Base-by-base conservation (phyloP, 1,140 invertebrate species). In the Brachystomella parvula region DNA sequence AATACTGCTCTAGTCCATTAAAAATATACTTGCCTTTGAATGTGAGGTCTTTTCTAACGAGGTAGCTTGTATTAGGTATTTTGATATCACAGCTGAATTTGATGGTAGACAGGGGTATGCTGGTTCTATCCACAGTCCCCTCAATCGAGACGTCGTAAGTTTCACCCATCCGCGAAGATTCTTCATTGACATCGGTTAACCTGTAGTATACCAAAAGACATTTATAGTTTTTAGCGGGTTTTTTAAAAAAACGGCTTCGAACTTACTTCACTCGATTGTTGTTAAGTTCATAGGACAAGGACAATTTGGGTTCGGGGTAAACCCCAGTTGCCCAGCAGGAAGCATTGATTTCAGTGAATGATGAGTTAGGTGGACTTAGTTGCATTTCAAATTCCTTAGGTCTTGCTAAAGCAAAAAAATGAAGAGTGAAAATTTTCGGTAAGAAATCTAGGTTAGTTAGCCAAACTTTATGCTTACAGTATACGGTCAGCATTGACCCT, bases 81-180 rank as follows among this genome's bases (percentile, higher is more conserved):
- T 26, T 53, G 49, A 53, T 53, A 53, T 53, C 49, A 53, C 49
- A 53, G 49, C 21, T 53, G 24, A 53, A 19, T 53, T 53, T 53
- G 3, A 24, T 19, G 24, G 49, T 17, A 6, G 49, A 24, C 15
- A 24, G 49, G 6, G 24, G 49, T 6, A 24, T 15, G 9, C 21
- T 53, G n/a, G n/a, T n/a, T 56, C 2, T 24, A 24, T 53, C 21
- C 6, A 53, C 24, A 17, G 21, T 17, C 12, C 24, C 24, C 12
- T 19, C 12, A 6, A 53, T 24, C 24, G 12, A 24, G 6, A 53
- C 49, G 24, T 53, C 49, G 24, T 53, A 53, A 53, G 15, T 24
- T 15, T 24, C 49, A 6, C 12, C 9, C 6, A 53, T 26, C 24
- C 24, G 21, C 9, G 49, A 15, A 15, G 49, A 53, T 24, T 53